Evolutionary conservation across 2,797 vertebrate species (phyloP), one percentile per base, ranked within the genome.

Genomic region (Phalloptychus januarius): DNA sequence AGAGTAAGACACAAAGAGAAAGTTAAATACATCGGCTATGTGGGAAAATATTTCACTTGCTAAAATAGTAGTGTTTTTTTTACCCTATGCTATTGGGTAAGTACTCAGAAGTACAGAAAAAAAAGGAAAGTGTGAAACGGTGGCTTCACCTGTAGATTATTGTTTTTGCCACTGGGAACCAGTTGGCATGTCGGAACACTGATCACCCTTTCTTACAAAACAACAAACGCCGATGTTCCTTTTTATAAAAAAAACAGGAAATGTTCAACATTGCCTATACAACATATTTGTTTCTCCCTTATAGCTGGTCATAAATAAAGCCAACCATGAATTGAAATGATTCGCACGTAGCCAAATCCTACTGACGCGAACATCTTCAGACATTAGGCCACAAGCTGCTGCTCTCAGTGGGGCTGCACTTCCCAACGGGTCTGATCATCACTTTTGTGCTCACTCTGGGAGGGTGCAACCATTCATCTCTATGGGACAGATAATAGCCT

Each of bases 401-500:
- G 92, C 93, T 91, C 90, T 77, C 91, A 88, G 92, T 83, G 89
- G 82, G 91, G 87, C 88, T 86, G 74, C 89, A 93, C 93, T 94
- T 87, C 89, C 90, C 84, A 87, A 87, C 74, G 75, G 89, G 90
- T 92, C 88, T 92, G 90, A 89, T 90, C 92, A 91, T 86, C 91
- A 83, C 93, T 94, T 94, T 96, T 96, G 94, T 95, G 83, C 79
- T 79, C 65, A 65, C 87, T 88, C 87, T 54, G 58, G 70, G 75
- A 72, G 83, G 72, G 58, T 31, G 74, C 46, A 82, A 81, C 90
- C 90, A 95, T 95, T 96, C 94, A 95, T 85, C 52, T 86, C 87
- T 86, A 92, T 84, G 86, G 89, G 88, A 89, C 52, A 86, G 89
- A 96, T 95, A 96, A 95, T 95, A 93, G 94, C 93, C 84, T 80